Conservation (phyloP, 2,113 vertebrate genomes). For the Melanotaenia duboulayi region DNA sequence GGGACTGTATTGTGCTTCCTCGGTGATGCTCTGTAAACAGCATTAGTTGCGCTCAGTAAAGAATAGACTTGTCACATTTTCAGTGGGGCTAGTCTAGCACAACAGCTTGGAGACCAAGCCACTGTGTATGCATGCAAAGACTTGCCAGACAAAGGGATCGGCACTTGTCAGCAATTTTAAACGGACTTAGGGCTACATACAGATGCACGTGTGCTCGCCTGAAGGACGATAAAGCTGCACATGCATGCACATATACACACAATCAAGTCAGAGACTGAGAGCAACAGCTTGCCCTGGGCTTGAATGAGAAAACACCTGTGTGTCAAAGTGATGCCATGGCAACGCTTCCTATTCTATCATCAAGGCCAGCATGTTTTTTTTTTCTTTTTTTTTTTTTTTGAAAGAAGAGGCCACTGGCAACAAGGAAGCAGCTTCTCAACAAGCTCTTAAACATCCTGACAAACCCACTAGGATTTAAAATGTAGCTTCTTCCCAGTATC, state of each 20-base stretch:
- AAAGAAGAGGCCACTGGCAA: conserved; percentile 52
- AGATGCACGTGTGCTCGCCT: conserved; percentile 51
- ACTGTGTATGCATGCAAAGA: conserved; percentile 54
- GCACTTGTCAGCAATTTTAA: conserved; percentile 75
- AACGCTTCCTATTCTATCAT: conserved; percentile 72
- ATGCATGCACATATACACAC: conserved; percentile 1
- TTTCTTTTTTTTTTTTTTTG: conserved; percentile 24
- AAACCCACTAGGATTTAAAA: conserved; percentile 5
- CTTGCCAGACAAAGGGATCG: conserved; percentile 75
- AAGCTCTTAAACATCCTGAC: conserved; percentile 51
- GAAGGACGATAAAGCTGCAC: conserved; percentile 42
- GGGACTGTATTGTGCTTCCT: conserved; percentile 69
- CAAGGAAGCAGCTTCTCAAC: conserved; percentile 16
- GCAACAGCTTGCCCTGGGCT: conserved; percentile 63
- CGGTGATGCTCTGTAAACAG: conserved; percentile 75
- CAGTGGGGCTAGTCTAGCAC: conserved; percentile 68
- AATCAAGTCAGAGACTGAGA: conserved; percentile 34
- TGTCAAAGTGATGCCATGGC: conserved; percentile 73
- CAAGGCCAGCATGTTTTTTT: conserved; percentile 56
- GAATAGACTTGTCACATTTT: conserved; percentile 81
- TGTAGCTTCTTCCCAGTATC: neutral
- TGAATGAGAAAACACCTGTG: conserved; percentile 74
- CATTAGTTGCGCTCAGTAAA: conserved; percentile 78
- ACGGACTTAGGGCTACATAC: conserved; percentile 59
- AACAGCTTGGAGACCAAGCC: conserved; percentile 72